Conservation (phyloP, 2,113 vertebrate genomes). For the Prolemur simus region DNA sequence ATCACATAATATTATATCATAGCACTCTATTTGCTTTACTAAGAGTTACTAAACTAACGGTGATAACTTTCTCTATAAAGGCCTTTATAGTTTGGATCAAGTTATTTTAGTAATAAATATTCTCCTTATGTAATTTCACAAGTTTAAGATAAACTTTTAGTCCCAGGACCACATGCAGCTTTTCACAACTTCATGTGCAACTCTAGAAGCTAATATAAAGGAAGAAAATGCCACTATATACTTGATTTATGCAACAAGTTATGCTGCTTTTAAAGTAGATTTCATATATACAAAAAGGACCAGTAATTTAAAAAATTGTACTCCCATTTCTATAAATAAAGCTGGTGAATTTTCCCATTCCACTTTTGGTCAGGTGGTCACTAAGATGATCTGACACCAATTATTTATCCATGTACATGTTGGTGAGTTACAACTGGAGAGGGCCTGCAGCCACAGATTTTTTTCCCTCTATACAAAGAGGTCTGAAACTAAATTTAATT, state of each 20-base stretch:
- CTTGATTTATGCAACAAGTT: not conserved
- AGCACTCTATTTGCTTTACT: constrained; percentile 17
- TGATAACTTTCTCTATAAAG: constrained; percentile 6
- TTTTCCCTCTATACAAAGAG: constrained; percentile 14
- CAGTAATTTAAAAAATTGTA: constrained; percentile 3
- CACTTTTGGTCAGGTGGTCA: not conserved
- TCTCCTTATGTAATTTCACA: not conserved
- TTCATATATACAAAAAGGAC: not conserved
- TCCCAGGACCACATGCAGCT: not conserved
- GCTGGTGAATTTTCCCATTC: constrained; percentile 32
- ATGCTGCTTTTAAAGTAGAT: not conserved
- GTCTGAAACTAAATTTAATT: constrained; percentile 37
- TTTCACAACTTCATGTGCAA: not conserved
- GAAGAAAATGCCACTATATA: not conserved
- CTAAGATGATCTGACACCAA: not conserved
- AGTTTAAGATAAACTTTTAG: constrained; percentile 29
- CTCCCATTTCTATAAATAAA: not conserved
- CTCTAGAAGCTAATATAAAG: not conserved
- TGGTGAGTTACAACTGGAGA: not conserved
- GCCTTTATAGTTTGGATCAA: constrained; percentile 8
- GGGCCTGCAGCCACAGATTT: not conserved
- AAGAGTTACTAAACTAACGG: constrained; percentile 21
- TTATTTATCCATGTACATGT: not conserved
- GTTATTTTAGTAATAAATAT: constrained; percentile 49
- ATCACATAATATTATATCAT: not conserved